phyloP scores from a whole-genome alignment of 1,140 invertebrate species.

The Popillia japonica region DNA sequence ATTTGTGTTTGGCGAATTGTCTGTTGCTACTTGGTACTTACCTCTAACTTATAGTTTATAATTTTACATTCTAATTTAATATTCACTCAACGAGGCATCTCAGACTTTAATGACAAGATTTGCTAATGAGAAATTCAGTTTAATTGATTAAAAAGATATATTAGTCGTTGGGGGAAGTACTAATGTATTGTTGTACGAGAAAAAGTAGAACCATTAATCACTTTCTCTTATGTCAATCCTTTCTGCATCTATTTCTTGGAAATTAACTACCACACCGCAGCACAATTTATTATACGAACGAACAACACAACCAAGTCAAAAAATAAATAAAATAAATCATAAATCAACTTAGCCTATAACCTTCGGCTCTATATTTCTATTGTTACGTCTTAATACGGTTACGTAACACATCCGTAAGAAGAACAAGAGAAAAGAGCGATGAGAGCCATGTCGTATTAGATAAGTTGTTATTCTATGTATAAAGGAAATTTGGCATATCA shows the following conservation, averaged over 20 bases:
- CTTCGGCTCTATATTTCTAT: slow-evolving; percentile 13
- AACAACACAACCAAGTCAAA: neutral
- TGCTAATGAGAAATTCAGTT: neutral
- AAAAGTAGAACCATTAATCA: neutral
- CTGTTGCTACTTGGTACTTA: no score
- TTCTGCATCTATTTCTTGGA: neutral
- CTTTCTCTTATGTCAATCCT: neutral
- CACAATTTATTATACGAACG: neutral
- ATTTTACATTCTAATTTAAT: no score
- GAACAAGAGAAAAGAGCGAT: neutral
- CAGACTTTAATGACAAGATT: neutral
- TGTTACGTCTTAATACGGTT: slow-evolving; percentile 3
- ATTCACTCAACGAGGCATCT: no score
- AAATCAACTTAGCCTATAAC: slow-evolving; percentile 32
- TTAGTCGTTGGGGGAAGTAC: neutral
- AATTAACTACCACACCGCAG: neutral
- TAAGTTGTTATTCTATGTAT: neutral
- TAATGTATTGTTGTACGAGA: neutral
- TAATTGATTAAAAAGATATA: neutral
- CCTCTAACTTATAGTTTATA: no score
- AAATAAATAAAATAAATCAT: slow-evolving; percentile 23
- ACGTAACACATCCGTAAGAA: neutral
- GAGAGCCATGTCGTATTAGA: neutral
- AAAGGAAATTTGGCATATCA: slow-evolving; percentile 37
- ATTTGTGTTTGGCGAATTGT: no score